Base-by-base conservation (phyloP, 2,113 vertebrate genomes). In the Myocastor coypus region DNA sequence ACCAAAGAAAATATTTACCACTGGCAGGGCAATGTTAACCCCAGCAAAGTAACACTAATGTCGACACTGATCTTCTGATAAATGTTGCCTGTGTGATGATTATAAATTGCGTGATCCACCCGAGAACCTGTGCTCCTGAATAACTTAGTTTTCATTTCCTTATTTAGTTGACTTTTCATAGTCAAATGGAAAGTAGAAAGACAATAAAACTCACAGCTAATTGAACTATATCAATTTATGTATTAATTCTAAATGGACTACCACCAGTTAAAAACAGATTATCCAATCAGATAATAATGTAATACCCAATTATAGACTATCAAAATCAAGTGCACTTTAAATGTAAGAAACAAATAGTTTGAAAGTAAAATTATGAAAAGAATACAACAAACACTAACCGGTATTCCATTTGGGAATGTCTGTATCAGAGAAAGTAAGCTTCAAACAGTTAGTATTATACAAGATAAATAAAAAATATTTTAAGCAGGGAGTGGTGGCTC, bases 1-100 rank as follows among this genome's bases (percentile, higher is more conserved):
- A 95, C 57, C 68, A 68, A 83, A 52, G 66, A 94, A 97, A 91
- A 94, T 81, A 92, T 91, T 96, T 96, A 83, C 46, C 26, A 93
- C 14, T 80, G 28, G 46, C 63, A 84, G 28, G 61, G 13, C 26
- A 83, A 16, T 87, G 46, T n/a, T 92, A 46, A 19, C 7, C 40
- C 37, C 61, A 63, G n/a, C 57, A 55, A 64, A 91, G 14, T 50
- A 42, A 8, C 8, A 86, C 19, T 32, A 71, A 12, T 80, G 40
- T 80, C 96, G 77, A 93, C 52, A 78, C 9, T 66, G 91, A 88
- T 89, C 34, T 17, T 89, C 6, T 89, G 75, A 64, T 83, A 93
- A 96, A 7, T 37, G 7, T 14, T 93, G 3, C 73, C 28, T 66
- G 73, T 28, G n/a, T 26, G 90, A 55, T 83, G 22, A 71, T 24